Conservation (phyloP, 2,797 vertebrate species). For the Myotis pilosus region DNA sequence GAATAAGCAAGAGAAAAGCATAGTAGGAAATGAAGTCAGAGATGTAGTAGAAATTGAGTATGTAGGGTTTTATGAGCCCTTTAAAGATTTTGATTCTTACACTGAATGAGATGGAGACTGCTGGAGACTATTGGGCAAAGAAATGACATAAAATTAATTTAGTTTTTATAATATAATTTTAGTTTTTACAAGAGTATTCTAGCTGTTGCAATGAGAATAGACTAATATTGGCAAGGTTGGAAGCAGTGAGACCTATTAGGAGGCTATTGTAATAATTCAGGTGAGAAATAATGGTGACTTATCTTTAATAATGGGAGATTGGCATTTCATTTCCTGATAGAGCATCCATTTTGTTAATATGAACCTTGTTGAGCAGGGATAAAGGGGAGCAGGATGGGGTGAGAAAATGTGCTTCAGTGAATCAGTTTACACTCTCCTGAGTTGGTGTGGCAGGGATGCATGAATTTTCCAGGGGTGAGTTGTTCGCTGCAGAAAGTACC, state of each 20-base stretch:
- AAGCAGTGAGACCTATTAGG: neutral
- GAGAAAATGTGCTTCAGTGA: neutral
- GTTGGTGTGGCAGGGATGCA: neutral
- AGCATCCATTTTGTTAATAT: neutral
- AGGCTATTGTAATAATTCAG: neutral
- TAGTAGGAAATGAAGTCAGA: neutral
- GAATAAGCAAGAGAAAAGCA: neutral
- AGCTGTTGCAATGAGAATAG: neutral
- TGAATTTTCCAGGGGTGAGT: neutral
- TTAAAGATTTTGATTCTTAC: constrained; percentile 14
- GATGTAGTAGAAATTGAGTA: neutral
- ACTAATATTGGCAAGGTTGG: neutral
- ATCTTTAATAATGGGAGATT: neutral
- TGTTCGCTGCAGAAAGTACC: neutral
- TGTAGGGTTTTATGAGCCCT: neutral
- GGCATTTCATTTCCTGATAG: neutral
- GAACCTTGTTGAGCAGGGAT: neutral
- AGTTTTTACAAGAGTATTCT: neutral
- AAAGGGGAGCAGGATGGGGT: neutral
- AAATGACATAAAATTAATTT: neutral
- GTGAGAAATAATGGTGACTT: neutral
- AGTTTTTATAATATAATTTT: neutral
- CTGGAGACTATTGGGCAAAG: neutral
- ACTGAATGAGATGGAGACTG: neutral
- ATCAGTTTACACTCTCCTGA: neutral